Percentiles rank a stretch among this genome's conserved stretches.
phyloP scores from a whole-genome alignment of 1,140 invertebrate genomes.

The Heliconius nattereri region DNA sequence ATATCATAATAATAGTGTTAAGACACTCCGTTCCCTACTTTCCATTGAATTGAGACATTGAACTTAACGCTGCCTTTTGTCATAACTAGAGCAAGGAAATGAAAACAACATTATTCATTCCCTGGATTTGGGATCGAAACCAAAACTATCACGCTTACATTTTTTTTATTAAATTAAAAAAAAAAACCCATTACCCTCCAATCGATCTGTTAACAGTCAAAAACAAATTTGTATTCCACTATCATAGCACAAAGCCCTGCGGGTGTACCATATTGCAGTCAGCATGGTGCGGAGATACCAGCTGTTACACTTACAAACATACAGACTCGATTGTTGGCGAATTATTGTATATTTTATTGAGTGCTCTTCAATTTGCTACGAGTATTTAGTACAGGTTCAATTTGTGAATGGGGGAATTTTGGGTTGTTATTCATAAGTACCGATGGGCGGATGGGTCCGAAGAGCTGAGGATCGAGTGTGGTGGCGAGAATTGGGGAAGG shows the following conservation, averaged over 20 bases:
- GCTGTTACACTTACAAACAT: slow-evolving; percentile 45
- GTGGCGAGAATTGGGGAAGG: too few relatives aligned
- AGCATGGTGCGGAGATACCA: slow-evolving; percentile 43
- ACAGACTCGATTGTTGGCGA: slow-evolving; percentile 33
- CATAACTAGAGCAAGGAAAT: too few relatives aligned
- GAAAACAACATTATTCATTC: too few relatives aligned
- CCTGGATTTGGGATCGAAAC: too few relatives aligned
- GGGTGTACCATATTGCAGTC: slow-evolving; percentile 49
- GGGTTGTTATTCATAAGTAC: background rate
- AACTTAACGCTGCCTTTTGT: too few relatives aligned
- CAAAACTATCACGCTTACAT: too few relatives aligned
- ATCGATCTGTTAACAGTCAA: background rate
- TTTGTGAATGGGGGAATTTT: background rate
- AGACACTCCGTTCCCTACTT: too few relatives aligned
- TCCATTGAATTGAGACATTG: too few relatives aligned
- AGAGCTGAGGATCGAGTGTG: too few relatives aligned
- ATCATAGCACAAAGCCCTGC: slow-evolving; percentile 27
- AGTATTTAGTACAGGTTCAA: slow-evolving; percentile 16
- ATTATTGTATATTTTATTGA: slow-evolving; percentile 36
- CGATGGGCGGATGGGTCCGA: too few relatives aligned
- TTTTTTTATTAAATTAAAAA: background rate
- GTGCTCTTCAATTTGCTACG: slow-evolving; percentile 38
- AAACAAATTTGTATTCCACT: background rate
- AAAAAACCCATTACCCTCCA: background rate
- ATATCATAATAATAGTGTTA: too few relatives aligned